phyloP scores from a whole-genome alignment of 2,797 vertebrate genomes.

The Streptopelia turtur region DNA sequence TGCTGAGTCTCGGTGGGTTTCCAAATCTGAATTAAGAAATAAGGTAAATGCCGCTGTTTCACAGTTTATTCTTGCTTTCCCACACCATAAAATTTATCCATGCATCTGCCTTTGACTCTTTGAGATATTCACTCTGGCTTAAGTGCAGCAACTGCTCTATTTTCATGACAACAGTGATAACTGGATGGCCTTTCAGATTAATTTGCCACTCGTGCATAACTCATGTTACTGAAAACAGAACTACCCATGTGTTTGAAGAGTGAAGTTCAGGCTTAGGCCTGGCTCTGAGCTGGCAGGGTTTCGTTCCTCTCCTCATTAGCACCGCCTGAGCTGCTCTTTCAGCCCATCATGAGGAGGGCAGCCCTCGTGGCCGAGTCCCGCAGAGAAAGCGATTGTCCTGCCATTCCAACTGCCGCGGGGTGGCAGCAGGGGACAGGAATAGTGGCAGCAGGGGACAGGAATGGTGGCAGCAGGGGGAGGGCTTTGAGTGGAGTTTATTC shows the following conservation, averaged over 20 bases:
- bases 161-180: background rate
- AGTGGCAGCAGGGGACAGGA: background rate
- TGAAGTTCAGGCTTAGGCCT: background rate
- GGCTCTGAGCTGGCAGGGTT: background rate
- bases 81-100: background rate
- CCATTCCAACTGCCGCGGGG: background rate
- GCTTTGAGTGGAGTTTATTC: accelerated
- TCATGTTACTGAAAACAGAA: background rate
- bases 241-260: background rate
- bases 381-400: background rate
- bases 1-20: background rate
- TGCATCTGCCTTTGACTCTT: background rate
- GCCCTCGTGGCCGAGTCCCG: background rate
- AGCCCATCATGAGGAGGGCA: background rate
- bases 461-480: background rate
- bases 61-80: background rate
- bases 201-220: background rate
- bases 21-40: background rate
- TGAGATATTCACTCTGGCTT: background rate
- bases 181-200: background rate
- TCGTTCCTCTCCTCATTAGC: background rate
- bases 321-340: background rate
- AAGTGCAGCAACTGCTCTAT: background rate
- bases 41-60: background rate
- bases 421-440: constrained; percentile 47